phyloP scores from a whole-genome alignment of 2,888 invertebrate genomes.

The Operophtera brumata region DNA sequence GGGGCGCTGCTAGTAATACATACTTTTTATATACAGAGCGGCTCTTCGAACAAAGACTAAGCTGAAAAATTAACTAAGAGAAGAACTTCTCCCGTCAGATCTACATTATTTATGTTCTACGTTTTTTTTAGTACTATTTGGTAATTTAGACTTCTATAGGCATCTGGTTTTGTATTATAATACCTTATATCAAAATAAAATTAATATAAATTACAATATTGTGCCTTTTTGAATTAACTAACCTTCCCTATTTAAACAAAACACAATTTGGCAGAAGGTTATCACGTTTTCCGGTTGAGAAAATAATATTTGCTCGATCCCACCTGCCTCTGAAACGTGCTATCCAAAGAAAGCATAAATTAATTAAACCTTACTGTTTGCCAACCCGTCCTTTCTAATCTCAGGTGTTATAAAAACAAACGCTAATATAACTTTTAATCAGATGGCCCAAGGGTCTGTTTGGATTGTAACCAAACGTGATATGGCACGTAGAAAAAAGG shows the following conservation, averaged over 20 bases:
- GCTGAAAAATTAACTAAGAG: too few relatives aligned
- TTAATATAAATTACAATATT: too few relatives aligned
- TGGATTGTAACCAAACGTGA: not conserved
- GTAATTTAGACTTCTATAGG: too few relatives aligned
- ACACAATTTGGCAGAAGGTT: constrained; percentile 9
- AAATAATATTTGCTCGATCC: constrained; percentile 29
- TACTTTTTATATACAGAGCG: too few relatives aligned
- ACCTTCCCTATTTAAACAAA: constrained; percentile 5
- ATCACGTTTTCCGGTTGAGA: constrained; percentile 20
- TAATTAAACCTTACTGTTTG: constrained; percentile 32
- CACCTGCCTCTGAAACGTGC: constrained; percentile 24
- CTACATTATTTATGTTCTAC: too few relatives aligned
- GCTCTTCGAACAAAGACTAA: too few relatives aligned
- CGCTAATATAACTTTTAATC: constrained; percentile 18
- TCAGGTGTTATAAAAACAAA: constrained; percentile 30
- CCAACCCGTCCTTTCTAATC: constrained; percentile 28
- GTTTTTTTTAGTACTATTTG: too few relatives aligned
- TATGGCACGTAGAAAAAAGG: too few relatives aligned
- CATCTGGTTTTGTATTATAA: too few relatives aligned
- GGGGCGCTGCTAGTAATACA: too few relatives aligned
- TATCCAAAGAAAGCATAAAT: constrained; percentile 35
- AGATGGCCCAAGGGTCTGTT: not conserved
- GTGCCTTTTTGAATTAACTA: not conserved
- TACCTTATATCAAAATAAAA: too few relatives aligned
- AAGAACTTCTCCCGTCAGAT: too few relatives aligned